Conservation (phyloP, 2,797 vertebrate species). For the Intellagama lesueurii region DNA sequence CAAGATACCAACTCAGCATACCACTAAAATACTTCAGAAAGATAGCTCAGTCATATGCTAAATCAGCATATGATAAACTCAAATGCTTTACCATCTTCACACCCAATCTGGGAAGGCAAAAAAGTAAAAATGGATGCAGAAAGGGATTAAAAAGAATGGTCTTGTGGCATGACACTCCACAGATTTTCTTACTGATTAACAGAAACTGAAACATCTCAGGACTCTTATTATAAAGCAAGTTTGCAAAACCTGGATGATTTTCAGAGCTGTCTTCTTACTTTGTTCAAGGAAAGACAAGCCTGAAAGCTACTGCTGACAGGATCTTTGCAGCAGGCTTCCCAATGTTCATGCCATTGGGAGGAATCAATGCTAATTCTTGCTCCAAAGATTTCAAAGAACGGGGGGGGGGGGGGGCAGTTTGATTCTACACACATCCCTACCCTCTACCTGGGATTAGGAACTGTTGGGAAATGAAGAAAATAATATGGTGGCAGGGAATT, state of each 20-base stretch:
- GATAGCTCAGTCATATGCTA: background rate
- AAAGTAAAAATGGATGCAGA: background rate
- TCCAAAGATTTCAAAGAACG: background rate
- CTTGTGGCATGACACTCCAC: background rate
- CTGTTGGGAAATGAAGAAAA: background rate
- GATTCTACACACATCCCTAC: background rate
- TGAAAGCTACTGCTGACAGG: background rate
- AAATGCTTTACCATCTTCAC: background rate
- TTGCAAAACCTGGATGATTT: background rate
- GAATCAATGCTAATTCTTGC: background rate
- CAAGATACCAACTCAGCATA: background rate
- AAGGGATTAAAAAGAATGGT: background rate
- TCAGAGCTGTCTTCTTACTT: background rate
- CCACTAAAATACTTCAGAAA: background rate
- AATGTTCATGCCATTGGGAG: background rate
- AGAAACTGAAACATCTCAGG: background rate
- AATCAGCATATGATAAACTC: slow-evolving; percentile 1
- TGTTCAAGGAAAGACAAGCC: background rate
- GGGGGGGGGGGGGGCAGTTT: background rate
- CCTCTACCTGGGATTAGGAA: background rate
- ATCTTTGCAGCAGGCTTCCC: background rate
- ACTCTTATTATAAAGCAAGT: background rate
- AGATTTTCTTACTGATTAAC: background rate
- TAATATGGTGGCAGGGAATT: background rate
- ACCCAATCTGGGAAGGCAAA: background rate